phyloP scores from a whole-genome alignment of 1,140 invertebrate species.

The Drosophila bocki region DNA sequence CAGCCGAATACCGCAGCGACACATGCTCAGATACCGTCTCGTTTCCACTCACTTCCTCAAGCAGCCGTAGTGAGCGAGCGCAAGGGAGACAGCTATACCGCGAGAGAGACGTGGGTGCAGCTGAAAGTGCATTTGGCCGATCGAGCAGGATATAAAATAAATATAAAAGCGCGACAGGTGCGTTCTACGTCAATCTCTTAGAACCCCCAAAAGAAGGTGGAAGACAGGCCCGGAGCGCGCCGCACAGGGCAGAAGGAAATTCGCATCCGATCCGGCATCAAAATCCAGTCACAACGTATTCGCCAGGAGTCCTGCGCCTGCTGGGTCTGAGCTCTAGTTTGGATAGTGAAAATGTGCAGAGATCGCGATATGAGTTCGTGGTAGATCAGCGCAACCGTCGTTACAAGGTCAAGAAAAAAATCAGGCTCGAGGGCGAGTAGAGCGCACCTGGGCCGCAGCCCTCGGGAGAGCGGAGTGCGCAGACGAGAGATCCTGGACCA shows the following conservation, averaged over 20 bases:
- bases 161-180: constrained; percentile 57
- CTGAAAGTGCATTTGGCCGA: constrained; percentile 42
- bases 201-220: constrained; percentile 5
- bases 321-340: constrained; percentile 80
- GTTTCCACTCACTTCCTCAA: constrained; percentile 94
- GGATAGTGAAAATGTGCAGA: constrained; percentile 85
- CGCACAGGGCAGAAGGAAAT: constrained; percentile 54
- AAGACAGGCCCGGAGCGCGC: constrained; percentile 35
- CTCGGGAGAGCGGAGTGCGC: constrained; percentile 38
- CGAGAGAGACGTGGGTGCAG: constrained; percentile 28
- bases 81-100: constrained; percentile 29
- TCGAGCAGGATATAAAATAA: constrained; percentile 53
- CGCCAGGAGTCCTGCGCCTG: constrained; percentile 80
- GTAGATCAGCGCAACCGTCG: constrained; percentile 85
- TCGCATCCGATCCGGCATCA: constrained; percentile 64
- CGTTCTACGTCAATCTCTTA: constrained; percentile 41
- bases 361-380: constrained; percentile 85
- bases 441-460: constrained; percentile 18
- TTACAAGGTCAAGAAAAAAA: constrained; percentile 85
- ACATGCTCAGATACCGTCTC: constrained; percentile 94
- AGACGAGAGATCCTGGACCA: constrained; percentile 37
- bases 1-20: constrained; percentile 75
- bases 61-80: constrained; percentile 89
- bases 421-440: constrained; percentile 68
- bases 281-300: constrained; percentile 85